Conservation (phyloP, 2,888 invertebrate species). For the Amphipoea lucens region DNA sequence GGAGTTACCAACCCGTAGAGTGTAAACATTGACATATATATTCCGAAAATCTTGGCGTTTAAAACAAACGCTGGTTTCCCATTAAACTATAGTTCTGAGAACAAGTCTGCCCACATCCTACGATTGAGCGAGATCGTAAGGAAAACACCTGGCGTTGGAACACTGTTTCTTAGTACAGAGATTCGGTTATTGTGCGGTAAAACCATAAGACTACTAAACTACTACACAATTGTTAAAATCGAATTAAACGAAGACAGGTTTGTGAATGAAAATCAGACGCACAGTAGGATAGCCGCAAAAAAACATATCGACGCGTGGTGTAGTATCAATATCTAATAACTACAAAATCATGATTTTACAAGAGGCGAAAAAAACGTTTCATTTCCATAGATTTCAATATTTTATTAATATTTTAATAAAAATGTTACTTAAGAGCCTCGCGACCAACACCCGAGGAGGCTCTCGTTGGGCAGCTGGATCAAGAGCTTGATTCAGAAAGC, state of each 20-base stretch:
- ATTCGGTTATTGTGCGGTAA: constrained; percentile 5
- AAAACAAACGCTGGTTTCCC: constrained; percentile 43
- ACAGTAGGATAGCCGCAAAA: neutral
- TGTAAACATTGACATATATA: constrained; percentile 59
- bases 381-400: too few relatives aligned
- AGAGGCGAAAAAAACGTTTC: too few relatives aligned
- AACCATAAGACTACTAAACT: neutral
- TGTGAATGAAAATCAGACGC: neutral
- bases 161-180: constrained; percentile 36
- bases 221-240: neutral
- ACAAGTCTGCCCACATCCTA: constrained; percentile 39
- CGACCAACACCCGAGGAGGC: too few relatives aligned
- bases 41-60: constrained; percentile 42
- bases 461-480: too few relatives aligned
- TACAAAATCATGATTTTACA: too few relatives aligned
- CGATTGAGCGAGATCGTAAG: constrained; percentile 40
- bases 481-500: too few relatives aligned
- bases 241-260: neutral
- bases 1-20: constrained; percentile 12
- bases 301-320: too few relatives aligned
- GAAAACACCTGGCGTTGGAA: constrained; percentile 38
- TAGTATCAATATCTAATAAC: too few relatives aligned
- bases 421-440: too few relatives aligned
- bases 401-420: too few relatives aligned
- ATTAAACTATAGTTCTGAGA: constrained; percentile 55